Percentiles rank a stretch among this genome's conserved stretches.
Conservation (phyloP, 2,113 vertebrate genomes). For the human region DNA sequence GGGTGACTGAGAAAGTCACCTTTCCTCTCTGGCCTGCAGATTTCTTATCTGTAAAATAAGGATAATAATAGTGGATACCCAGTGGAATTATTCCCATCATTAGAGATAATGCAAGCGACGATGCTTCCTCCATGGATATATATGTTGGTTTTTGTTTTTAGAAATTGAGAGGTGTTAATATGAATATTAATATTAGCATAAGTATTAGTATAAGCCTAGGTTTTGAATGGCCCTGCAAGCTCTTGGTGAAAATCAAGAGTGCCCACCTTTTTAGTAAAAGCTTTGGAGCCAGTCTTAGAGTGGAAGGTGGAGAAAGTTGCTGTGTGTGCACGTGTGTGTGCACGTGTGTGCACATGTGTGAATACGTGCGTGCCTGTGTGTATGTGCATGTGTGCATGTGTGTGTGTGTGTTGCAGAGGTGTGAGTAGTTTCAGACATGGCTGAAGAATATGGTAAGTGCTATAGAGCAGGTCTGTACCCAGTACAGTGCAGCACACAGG, state of each 20-base stretch:
- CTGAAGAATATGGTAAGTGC: background rate
- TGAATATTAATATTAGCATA: too few relatives aligned
- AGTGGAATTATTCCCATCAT: too few relatives aligned
- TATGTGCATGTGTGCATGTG: too few relatives aligned
- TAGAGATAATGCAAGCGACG: too few relatives aligned
- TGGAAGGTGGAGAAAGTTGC: background rate
- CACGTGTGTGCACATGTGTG: background rate
- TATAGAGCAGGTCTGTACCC: background rate
- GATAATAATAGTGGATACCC: accelerated
- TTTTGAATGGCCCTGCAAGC: background rate
- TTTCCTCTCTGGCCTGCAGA: background rate
- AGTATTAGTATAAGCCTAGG: background rate
- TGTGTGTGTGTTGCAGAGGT: background rate
- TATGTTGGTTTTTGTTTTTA: background rate
- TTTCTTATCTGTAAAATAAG: background rate
- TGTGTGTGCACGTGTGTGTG: too few relatives aligned
- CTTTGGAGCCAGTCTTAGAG: background rate
- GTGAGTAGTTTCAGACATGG: background rate
- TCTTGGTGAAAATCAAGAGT: background rate
- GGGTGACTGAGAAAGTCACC: background rate
- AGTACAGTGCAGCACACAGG: accelerated
- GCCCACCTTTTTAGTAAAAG: background rate
- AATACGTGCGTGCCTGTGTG: too few relatives aligned
- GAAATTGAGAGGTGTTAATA: background rate
- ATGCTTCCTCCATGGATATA: accelerated